Percentiles rank a stretch among this genome's conserved stretches.
These are phyloP conservation scores for Erebia epiphron DNA, from an alignment of 2,888 invertebrate species.

Conservation along the genomic window DNA sequence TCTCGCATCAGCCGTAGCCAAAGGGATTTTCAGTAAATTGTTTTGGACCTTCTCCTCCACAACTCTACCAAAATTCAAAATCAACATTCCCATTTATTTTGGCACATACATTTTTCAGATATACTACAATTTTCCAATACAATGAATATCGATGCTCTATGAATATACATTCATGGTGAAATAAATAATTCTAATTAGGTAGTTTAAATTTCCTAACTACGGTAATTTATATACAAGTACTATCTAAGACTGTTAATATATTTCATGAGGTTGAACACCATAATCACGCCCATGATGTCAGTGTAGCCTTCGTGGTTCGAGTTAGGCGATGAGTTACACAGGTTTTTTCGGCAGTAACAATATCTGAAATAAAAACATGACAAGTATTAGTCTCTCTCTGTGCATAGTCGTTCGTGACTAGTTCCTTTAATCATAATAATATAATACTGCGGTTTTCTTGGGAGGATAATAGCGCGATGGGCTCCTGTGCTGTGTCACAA, in stretches of 20 bases:
- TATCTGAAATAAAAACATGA: constrained; percentile 68
- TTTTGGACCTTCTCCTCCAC: too few species aligned
- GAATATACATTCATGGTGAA: neutral
- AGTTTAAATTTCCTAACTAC: constrained; percentile 3
- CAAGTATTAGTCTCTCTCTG: neutral
- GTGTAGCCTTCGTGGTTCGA: constrained; percentile 78
- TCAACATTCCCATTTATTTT: too few species aligned
- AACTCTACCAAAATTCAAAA: too few species aligned
- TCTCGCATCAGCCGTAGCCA: too few species aligned
- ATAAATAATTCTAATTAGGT: constrained; percentile 15
- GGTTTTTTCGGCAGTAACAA: constrained; percentile 89
- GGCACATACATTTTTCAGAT: neutral
- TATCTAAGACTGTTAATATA: constrained; percentile 82
- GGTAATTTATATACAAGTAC: constrained; percentile 34
- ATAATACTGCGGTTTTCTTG: too few species aligned
- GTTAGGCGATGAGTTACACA: constrained; percentile 86
- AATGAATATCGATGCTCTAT: neutral
- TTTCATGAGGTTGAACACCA: constrained; percentile 85
- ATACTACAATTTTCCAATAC: neutral
- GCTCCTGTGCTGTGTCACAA: too few species aligned
- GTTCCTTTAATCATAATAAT: too few species aligned
- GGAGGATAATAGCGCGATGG: too few species aligned
- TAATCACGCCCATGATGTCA: constrained; percentile 84
- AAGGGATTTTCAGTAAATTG: too few species aligned
- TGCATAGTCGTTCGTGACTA: neutral